Evolutionary conservation across 2,888 invertebrate species (phyloP).

Genomic region (Sericinus montela): DNA sequence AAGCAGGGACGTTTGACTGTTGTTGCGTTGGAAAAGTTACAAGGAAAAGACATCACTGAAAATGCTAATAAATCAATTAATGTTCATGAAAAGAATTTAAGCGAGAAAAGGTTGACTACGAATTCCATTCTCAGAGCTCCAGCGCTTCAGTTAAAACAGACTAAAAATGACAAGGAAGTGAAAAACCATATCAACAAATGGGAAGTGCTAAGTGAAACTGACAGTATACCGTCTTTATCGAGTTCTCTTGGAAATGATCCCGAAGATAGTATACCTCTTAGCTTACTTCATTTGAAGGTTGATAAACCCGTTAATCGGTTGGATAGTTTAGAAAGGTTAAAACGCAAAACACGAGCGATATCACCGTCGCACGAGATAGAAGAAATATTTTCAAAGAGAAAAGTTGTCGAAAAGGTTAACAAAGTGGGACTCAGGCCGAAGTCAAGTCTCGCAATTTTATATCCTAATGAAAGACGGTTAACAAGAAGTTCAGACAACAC

Average conservation of each 20-base stretch:
- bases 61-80: constrained; percentile 39
- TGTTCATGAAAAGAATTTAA: constrained; percentile 30
- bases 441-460: constrained; percentile 66
- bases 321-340: constrained; percentile 65
- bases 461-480: constrained; percentile 59
- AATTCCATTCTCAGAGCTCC: constrained; percentile 66
- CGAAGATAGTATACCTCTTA: constrained; percentile 80
- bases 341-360: constrained; percentile 76
- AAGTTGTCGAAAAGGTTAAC: constrained; percentile 51
- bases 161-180: constrained; percentile 58
- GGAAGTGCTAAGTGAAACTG: constrained; percentile 80
- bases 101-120: constrained; percentile 44
- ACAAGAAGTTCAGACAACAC: constrained; percentile 64
- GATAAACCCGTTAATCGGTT: constrained; percentile 49
- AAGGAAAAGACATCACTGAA: constrained; percentile 62
- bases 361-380: constrained; percentile 81
- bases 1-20: constrained; percentile 79
- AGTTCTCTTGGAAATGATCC: constrained; percentile 73
- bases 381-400: constrained; percentile 69
- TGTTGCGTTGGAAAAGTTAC: constrained; percentile 80
- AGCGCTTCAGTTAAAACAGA: constrained; percentile 62
- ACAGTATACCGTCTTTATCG: constrained; percentile 75
- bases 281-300: constrained; percentile 65
- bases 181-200: constrained; percentile 72
- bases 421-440: constrained; percentile 63